These are phyloP conservation scores for Colletes gigas DNA, from an alignment of 1,140 invertebrate species.

Conservation along the genomic window DNA sequence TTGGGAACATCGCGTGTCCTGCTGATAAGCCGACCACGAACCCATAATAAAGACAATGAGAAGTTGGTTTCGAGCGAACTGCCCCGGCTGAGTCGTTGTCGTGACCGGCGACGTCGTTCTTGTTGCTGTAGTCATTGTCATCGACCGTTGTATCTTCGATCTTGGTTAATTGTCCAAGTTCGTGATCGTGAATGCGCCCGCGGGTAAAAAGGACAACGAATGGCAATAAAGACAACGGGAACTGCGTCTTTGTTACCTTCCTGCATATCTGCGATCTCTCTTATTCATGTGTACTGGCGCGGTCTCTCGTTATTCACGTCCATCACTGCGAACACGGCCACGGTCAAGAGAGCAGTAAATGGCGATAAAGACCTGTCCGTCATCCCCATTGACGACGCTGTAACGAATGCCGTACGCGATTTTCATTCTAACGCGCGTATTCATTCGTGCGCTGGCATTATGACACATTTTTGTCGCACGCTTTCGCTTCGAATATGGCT, in stretches of 20 bases:
- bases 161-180: constrained; percentile 69
- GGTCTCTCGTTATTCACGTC: constrained; percentile 58
- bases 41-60: constrained; percentile 69
- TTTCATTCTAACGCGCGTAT: not conserved
- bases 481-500: not conserved
- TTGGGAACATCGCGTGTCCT: constrained; percentile 64
- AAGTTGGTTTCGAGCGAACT: constrained; percentile 57
- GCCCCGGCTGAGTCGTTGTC: constrained; percentile 13
- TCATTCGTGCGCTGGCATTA: not conserved
- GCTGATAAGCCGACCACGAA: constrained; percentile 61
- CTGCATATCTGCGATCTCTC: constrained; percentile 59
- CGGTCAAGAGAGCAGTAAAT: constrained; percentile 54
- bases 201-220: constrained; percentile 55
- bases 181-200: constrained; percentile 50
- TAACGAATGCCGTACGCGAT: constrained; percentile 6
- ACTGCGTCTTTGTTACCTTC: constrained; percentile 47
- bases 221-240: constrained; percentile 53
- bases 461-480: not conserved
- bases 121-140: constrained; percentile 50
- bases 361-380: constrained; percentile 53
- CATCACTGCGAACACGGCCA: constrained; percentile 46
- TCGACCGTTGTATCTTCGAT: constrained; percentile 61
- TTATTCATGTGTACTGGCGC: constrained; percentile 48
- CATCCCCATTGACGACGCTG: constrained; percentile 33
- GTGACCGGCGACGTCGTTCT: constrained; percentile 31